These are phyloP conservation scores for Melipona bicolor DNA, from an alignment of 2,888 invertebrate species.

Conservation along the genomic window DNA sequence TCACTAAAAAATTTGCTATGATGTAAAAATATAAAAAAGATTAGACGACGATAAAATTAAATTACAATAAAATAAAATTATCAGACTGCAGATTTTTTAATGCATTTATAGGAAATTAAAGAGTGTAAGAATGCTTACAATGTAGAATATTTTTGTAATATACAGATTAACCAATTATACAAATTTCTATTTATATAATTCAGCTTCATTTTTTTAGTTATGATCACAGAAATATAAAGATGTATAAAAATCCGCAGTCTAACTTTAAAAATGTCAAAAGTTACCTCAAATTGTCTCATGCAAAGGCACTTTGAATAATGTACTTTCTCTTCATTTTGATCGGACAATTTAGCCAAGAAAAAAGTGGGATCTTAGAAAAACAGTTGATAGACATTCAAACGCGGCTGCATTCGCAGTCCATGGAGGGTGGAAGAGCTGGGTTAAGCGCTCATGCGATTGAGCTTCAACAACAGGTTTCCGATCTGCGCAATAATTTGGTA, in stretches of 20 bases:
- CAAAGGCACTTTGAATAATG: neutral
- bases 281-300: neutral
- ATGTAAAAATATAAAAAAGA: neutral
- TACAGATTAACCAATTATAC: too few species aligned
- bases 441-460: conserved; percentile 68
- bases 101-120: too few species aligned
- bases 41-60: too few species aligned
- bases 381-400: conserved; percentile 69
- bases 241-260: too few species aligned
- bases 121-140: too few species aligned
- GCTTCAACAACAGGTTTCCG: conserved; percentile 83
- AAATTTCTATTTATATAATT: too few species aligned
- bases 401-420: conserved; percentile 63
- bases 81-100: too few species aligned
- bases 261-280: neutral
- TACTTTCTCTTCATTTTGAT: neutral
- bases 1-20: too few species aligned
- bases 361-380: conserved; percentile 66
- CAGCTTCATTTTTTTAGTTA: too few species aligned
- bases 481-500: conserved; percentile 84
- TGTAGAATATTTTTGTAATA: too few species aligned
- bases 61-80: too few species aligned
- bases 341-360: conserved; percentile 69
- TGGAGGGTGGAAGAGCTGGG: conserved; percentile 67
- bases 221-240: too few species aligned